These are phyloP conservation scores for Margaritifera margaritifera DNA, from an alignment of 2,888 invertebrate species.

Conservation along the genomic window DNA sequence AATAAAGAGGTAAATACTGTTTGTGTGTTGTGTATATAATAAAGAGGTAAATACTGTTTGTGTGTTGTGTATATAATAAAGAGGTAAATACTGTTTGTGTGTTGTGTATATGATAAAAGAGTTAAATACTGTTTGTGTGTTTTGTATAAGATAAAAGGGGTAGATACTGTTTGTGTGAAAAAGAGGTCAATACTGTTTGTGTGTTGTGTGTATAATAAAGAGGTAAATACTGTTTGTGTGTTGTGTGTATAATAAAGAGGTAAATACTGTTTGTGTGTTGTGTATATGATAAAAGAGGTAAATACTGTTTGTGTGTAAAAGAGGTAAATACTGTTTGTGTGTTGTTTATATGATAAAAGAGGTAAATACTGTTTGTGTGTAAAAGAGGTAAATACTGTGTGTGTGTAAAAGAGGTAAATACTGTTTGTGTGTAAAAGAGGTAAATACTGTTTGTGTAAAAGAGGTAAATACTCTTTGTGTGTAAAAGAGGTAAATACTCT, in stretches of 20 bases:
- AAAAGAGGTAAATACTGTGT: too few relatives aligned
- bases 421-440: not conserved
- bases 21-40: too few relatives aligned
- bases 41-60: slow-evolving; percentile 74
- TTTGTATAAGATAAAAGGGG: too few relatives aligned
- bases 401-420: slow-evolving; percentile 75
- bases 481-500: too few relatives aligned
- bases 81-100: slow-evolving; percentile 74
- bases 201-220: slow-evolving; percentile 49
- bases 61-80: slow-evolving; percentile 11
- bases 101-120: slow-evolving; percentile 61
- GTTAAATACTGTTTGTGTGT: slow-evolving; percentile 72
- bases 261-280: slow-evolving; percentile 53
- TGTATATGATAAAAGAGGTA: too few relatives aligned
- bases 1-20: slow-evolving; percentile 74
- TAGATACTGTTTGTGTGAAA: too few relatives aligned
- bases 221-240: slow-evolving; percentile 73
- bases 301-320: too few relatives aligned
- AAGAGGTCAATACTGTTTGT: slow-evolving; percentile 74
- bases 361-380: slow-evolving; percentile 72
- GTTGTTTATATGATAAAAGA: slow-evolving; percentile 61
- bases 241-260: slow-evolving; percentile 73
- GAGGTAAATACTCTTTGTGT: slow-evolving; percentile 74
- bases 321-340: slow-evolving; percentile 74
- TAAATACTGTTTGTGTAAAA: too few relatives aligned